Evolutionary conservation across 2,113 vertebrate species (phyloP).

Genomic region (Clarias batrachus): DNA sequence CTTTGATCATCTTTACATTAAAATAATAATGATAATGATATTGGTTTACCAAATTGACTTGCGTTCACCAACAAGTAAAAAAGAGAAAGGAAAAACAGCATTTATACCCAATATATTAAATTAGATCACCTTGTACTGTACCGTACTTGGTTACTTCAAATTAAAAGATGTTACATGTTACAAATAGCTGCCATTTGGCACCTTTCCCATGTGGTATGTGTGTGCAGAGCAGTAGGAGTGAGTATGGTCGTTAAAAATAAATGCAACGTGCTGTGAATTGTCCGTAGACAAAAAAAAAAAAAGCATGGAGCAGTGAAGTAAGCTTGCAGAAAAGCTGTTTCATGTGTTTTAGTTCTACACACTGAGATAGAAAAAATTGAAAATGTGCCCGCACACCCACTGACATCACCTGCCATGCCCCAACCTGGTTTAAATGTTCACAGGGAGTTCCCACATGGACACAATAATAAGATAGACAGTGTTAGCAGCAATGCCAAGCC

Average conservation of each 20-base stretch:
- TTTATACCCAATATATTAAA: neutral
- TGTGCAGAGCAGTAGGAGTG: neutral
- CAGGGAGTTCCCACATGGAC: neutral
- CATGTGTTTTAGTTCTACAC: neutral
- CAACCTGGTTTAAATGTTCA: neutral
- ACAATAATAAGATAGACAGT: neutral
- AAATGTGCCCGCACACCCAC: neutral
- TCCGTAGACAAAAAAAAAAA: neutral
- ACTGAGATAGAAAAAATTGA: neutral
- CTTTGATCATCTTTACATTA: neutral
- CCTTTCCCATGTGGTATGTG: neutral
- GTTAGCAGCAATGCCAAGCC: neutral
- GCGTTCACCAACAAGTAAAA: neutral
- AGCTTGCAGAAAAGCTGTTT: neutral
- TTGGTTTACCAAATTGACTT: neutral
- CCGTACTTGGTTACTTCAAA: neutral
- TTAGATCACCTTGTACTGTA: neutral
- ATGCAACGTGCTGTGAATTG: neutral
- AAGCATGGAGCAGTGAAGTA: neutral
- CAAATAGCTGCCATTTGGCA: conserved; percentile 12
- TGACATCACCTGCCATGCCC: neutral
- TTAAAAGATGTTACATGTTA: neutral
- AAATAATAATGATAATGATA: neutral
- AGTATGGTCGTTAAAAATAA: neutral
- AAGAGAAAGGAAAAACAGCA: neutral